phyloP scores from a whole-genome alignment of 2,888 invertebrate species.

The Morpho achilles region DNA sequence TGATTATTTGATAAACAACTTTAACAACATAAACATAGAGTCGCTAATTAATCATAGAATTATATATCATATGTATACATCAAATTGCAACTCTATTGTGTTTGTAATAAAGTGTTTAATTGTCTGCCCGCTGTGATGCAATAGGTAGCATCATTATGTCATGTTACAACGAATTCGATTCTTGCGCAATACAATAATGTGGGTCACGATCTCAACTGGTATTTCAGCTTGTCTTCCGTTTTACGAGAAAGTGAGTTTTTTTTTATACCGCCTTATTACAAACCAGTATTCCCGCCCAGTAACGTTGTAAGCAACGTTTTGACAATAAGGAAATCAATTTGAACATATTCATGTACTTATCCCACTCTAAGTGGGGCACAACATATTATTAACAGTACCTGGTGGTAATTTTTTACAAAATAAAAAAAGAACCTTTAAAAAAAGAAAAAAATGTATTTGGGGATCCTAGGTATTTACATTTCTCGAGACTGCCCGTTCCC shows the following conservation, averaged over 20 bases:
- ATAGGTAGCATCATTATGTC: slow-evolving; percentile 22
- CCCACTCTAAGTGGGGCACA: too few relatives aligned
- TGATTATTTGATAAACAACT: slow-evolving; percentile 1
- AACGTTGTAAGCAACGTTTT: too few relatives aligned
- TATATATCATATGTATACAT: not conserved
- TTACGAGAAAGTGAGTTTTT: slow-evolving; percentile 24
- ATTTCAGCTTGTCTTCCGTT: slow-evolving; percentile 25
- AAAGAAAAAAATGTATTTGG: too few relatives aligned
- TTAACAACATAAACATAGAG: not conserved
- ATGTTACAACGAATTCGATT: slow-evolving; percentile 20
- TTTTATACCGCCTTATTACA: not conserved
- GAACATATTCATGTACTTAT: too few relatives aligned
- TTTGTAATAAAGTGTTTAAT: slow-evolving; percentile 12
- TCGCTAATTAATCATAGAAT: not conserved
- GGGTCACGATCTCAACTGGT: slow-evolving; percentile 29
- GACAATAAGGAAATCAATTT: too few relatives aligned
- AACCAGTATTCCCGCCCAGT: too few relatives aligned
- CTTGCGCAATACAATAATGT: slow-evolving; percentile 21
- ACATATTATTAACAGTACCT: too few relatives aligned
- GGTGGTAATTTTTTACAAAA: too few relatives aligned
- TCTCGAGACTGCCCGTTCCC: too few relatives aligned
- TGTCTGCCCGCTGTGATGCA: slow-evolving; percentile 16
- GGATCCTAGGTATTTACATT: too few relatives aligned
- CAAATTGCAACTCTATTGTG: slow-evolving; percentile 1
- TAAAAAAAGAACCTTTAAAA: too few relatives aligned